Evolutionary conservation across 2,888 invertebrate genomes (phyloP), one percentile per base, ranked within the genome.

Genomic region (Cryptus armator): DNA sequence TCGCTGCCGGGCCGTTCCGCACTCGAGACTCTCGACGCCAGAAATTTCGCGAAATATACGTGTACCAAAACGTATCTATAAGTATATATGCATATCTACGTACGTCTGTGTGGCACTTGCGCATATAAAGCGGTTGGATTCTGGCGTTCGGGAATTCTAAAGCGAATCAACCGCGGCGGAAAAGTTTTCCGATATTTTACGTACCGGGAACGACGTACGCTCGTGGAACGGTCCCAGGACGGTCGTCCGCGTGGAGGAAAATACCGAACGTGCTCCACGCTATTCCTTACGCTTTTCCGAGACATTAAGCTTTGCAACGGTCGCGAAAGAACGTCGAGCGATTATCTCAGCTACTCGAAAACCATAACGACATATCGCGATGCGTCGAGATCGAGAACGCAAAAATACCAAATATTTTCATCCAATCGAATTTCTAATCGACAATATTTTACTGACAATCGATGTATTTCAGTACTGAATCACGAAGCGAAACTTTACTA

Each of bases 121-220:
- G 46, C 24, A 46, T 62, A 56, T 62, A 46, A 37, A 70, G 16
- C 12, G 51, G 64, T 32, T 53, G 10, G 29, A 10, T 56, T 68
- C 43, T 68, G 67, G 76, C 10, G 59, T 76, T 84, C 76, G 84
- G 66, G 80, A 80, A 84, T 84, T 84, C 72, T 80, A 37, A 59
- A 67, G 75, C 59, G 70, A 83, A 83, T 83, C 77, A 67, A 77
- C 67, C 74, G 83, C 77, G 72, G 68, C 32, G 74, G 24, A 74
- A 84, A 84, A 84, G 81, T 84, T 84, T 84, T 74, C 72, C 84
- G 81, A 84, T 84, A 84, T 81, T 84, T 84, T 77, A 84, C 68
- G 72, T 72, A 72, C 84, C 77, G 62, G 72, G 72, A 81, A 29
- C 67, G 51, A 48, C 72, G 72, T 68, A 10, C 51, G 76, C 59